A percentile compares a stretch with the other conserved stretches of the same genome.
phyloP scores from a whole-genome alignment of 2,113 vertebrate species.

The Dendropsophus ebraccatus region DNA sequence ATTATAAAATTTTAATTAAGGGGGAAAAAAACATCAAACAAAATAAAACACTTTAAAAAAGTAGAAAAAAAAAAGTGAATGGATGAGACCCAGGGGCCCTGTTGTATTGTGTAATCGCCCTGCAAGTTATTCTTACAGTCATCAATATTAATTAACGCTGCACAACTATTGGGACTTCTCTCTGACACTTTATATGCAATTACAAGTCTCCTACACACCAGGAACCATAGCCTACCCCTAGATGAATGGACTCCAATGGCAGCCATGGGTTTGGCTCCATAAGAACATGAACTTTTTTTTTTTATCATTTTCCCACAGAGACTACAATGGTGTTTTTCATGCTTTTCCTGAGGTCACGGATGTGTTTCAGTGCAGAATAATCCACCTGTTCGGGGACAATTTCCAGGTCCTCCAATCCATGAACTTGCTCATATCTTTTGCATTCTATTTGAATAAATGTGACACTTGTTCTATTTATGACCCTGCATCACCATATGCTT shows the following conservation, averaged over 20 bases:
- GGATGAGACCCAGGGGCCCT: background rate
- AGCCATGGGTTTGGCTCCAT: background rate
- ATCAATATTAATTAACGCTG: slow-evolving; percentile 35
- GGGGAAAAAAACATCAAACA: too few relatives aligned
- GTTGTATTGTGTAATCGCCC: background rate
- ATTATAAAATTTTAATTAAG: too few relatives aligned
- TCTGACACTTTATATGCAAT: slow-evolving; percentile 29
- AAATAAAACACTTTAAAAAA: too few relatives aligned
- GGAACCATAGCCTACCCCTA: background rate
- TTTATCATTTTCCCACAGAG: slow-evolving; percentile 16
- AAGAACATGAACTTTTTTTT: slow-evolving; percentile 1
- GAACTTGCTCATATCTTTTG: background rate
- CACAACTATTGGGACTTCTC: background rate
- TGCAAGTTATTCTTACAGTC: background rate
- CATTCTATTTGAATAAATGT: background rate
- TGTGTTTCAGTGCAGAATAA: background rate
- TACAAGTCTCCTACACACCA: slow-evolving; percentile 9
- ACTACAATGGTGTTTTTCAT: slow-evolving; percentile 15
- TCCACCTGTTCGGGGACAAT: background rate
- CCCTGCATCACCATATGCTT: background rate
- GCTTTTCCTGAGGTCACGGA: background rate
- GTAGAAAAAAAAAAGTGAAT: too few relatives aligned
- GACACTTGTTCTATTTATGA: background rate
- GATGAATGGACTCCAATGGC: background rate
- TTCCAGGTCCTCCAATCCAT: background rate